phyloP scores from a whole-genome alignment of 2,888 invertebrate species.

The Drosophila mercatorum region DNA sequence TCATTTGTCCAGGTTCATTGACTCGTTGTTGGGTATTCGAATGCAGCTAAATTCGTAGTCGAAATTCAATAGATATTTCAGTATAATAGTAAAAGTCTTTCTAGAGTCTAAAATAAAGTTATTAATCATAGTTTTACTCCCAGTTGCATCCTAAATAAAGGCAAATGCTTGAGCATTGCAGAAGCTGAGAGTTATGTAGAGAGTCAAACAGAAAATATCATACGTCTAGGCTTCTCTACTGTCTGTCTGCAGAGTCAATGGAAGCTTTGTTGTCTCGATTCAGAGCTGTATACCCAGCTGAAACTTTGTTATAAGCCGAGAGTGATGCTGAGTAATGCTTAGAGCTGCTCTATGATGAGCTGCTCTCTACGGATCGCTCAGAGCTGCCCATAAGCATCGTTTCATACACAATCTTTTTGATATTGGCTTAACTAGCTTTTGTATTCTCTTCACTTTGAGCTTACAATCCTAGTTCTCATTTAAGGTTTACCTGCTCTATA shows the following conservation, averaged over 20 bases:
- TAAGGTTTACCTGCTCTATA: too few relatives aligned
- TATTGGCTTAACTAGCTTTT: not conserved
- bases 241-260: too few relatives aligned
- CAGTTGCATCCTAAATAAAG: not conserved
- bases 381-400: not conserved
- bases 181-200: not conserved
- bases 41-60: not conserved
- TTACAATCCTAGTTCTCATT: too few relatives aligned
- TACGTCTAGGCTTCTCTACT: too few relatives aligned
- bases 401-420: not conserved
- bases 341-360: not conserved
- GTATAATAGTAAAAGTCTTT: not conserved
- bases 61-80: not conserved
- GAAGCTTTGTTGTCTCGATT: too few relatives aligned
- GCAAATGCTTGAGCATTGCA: not conserved
- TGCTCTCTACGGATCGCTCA: not conserved
- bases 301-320: not conserved
- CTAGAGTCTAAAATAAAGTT: too few relatives aligned
- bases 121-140: too few relatives aligned
- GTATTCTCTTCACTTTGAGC: too few relatives aligned
- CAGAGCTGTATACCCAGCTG: too few relatives aligned
- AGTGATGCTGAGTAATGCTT: too few relatives aligned
- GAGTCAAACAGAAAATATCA: not conserved
- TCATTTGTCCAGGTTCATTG: not conserved
- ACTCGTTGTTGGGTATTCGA: not conserved